Evolutionary conservation across 2,797 vertebrate genomes (phyloP).

Genomic region (Oryzias sinensis): DNA sequence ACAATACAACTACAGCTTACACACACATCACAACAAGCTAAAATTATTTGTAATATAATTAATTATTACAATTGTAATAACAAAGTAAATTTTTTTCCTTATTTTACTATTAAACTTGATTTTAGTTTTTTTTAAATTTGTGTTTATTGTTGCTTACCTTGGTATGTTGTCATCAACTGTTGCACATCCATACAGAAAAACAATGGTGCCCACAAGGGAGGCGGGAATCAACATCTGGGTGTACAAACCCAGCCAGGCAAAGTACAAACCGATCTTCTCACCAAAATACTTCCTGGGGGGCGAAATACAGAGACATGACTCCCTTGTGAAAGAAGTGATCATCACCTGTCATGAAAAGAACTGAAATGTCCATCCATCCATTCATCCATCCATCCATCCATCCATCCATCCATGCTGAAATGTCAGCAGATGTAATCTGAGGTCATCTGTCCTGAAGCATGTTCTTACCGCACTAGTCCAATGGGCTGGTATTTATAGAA

Average conservation of each 20-base stretch:
- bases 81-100: too few species aligned
- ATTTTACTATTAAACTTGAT: too few species aligned
- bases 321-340: neutral
- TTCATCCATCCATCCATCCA: too few species aligned
- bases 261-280: slow-evolving; percentile 97
- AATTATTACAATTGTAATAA: too few species aligned
- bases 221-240: slow-evolving; percentile 98
- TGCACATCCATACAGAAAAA: slow-evolving; percentile 95
- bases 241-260: slow-evolving; percentile 98
- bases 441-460: neutral
- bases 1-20: too few species aligned
- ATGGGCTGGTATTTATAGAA: slow-evolving; percentile 97
- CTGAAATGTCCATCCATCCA: neutral
- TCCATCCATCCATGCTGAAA: too few species aligned
- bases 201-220: slow-evolving; percentile 91
- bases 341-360: neutral
- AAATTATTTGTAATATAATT: too few species aligned
- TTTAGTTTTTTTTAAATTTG: too few species aligned
- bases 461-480: slow-evolving; percentile 87
- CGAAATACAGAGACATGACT: neutral
- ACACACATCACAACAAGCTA: too few species aligned
- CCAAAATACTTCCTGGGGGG: slow-evolving; percentile 92
- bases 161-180: slow-evolving; percentile 95
- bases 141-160: slow-evolving; percentile 76
- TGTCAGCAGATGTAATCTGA: neutral